These are phyloP conservation scores for Brachionus rubens DNA, from an alignment of 1,140 invertebrate genomes.

Conservation along the genomic window DNA sequence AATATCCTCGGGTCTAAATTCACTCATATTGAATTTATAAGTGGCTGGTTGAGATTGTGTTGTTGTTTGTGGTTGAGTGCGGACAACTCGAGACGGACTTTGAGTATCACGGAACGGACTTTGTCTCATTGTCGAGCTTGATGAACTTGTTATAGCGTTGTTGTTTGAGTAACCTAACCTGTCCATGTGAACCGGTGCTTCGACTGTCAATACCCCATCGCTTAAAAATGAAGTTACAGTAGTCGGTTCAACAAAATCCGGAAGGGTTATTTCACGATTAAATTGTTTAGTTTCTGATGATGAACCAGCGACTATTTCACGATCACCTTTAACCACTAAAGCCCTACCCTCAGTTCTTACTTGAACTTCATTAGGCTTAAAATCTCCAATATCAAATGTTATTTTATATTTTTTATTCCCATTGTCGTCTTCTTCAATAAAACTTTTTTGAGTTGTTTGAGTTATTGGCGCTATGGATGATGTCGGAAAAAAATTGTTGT, in stretches of 20 bases:
- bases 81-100: neutral
- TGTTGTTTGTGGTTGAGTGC: neutral
- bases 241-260: constrained; percentile 41
- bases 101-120: constrained; percentile 6
- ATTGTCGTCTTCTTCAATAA: constrained; percentile 46
- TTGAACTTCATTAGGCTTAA: constrained; percentile 35
- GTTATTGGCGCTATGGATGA: neutral
- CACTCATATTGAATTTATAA: constrained; percentile 46
- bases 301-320: constrained; percentile 4
- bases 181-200: constrained; percentile 34
- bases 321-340: constrained; percentile 36
- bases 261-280: constrained; percentile 45
- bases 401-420: constrained; percentile 44
- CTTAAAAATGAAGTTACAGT: constrained; percentile 27
- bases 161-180: neutral
- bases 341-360: constrained; percentile 7
- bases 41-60: neutral
- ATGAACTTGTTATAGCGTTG: neutral
- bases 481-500: neutral
- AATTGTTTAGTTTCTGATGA: constrained; percentile 44
- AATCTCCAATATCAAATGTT: constrained; percentile 44
- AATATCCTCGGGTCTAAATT: constrained; percentile 45
- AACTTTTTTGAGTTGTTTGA: constrained; percentile 29
- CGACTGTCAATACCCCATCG: constrained; percentile 36
- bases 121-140: neutral